Base-by-base conservation (phyloP, 2,888 invertebrate species). In the Agrotis puta region DNA sequence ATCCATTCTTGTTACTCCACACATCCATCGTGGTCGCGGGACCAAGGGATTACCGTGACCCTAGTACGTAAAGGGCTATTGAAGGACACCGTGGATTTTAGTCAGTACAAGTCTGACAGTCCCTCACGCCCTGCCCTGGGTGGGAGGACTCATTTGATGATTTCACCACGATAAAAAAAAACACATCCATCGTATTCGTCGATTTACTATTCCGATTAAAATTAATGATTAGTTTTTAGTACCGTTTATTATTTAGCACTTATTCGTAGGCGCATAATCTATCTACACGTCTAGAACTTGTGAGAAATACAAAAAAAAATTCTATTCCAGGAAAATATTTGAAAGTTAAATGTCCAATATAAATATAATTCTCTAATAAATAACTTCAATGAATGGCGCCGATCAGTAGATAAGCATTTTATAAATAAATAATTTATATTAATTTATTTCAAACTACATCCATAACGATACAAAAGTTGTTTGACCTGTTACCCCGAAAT, bases 361-460 rank as follows among this genome's bases (percentile, higher is more conserved):
- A 22, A 54, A 64, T 47, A 16, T 14, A 5, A 47, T 3, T 11
- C n/a, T 20, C 2, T 16, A 22, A 59, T 43, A 77, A 67, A 51
- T 53, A 11, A 18, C 13, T 59, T 43, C 2, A 33, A 22, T 24
- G 43, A 61, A 69, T n/a, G 47, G 62, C 62, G 51, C 62, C 51
- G 27, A 58, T 62, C 7, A 20, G 43, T 11, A 58, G 33, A 58
- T 67, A 66, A 6, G 16, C n/a, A 27, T 76, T 43, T 48, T 47
- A 66, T 53, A 27, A 47, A 47, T 43, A 14, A 48, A 59, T 33
- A 45, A 45, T 50, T 33, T 14, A 22, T n/a, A 16, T 51, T 39
- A 47, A 61, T 72, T 71, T 78, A 70, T 70, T 54, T 53, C 22
- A 66, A 53, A 58, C 51, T 65, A 59, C 57, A 47, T 53, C 11